A percentile compares a stretch with the other conserved stretches of the same genome.
Conservation (phyloP, 2,888 invertebrate genomes). For the Diarsia rubi region DNA sequence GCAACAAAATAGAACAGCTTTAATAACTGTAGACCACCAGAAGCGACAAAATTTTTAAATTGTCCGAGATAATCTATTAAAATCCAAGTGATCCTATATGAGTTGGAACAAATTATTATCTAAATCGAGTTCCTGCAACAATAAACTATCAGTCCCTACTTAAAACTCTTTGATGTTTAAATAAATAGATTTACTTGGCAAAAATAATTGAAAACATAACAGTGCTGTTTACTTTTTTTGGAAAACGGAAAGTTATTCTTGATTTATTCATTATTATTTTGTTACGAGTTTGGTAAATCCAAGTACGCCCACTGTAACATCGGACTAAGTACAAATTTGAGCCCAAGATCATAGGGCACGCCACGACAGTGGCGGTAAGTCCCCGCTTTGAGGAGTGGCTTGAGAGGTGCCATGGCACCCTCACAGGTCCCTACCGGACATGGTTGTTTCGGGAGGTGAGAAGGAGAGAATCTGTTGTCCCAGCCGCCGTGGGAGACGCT, state of each 20-base stretch:
- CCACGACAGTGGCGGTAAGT: too few relatives aligned
- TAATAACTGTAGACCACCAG: conserved; percentile 22
- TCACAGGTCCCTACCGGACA: too few relatives aligned
- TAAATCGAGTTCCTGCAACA: conserved; percentile 20
- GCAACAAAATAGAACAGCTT: background rate
- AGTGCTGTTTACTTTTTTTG: background rate
- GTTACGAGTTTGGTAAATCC: conserved; percentile 20
- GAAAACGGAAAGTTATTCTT: background rate
- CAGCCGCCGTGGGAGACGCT: too few relatives aligned
- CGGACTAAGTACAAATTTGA: conserved; percentile 41
- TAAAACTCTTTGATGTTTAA: too few relatives aligned
- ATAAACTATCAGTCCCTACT: background rate
- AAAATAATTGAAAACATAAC: background rate
- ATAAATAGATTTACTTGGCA: too few relatives aligned
- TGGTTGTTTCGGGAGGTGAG: too few relatives aligned
- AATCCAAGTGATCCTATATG: conserved; percentile 5
- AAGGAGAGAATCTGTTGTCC: too few relatives aligned
- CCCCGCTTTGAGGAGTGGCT: too few relatives aligned
- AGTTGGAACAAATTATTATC: background rate
- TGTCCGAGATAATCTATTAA: conserved; percentile 15
- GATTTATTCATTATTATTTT: too few relatives aligned
- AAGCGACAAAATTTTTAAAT: background rate
- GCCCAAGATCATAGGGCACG: too few relatives aligned
- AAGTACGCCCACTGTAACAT: conserved; percentile 25
- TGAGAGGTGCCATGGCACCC: too few relatives aligned